Base-by-base conservation (phyloP, 2,797 vertebrate species). In the Spheniscus humboldti region DNA sequence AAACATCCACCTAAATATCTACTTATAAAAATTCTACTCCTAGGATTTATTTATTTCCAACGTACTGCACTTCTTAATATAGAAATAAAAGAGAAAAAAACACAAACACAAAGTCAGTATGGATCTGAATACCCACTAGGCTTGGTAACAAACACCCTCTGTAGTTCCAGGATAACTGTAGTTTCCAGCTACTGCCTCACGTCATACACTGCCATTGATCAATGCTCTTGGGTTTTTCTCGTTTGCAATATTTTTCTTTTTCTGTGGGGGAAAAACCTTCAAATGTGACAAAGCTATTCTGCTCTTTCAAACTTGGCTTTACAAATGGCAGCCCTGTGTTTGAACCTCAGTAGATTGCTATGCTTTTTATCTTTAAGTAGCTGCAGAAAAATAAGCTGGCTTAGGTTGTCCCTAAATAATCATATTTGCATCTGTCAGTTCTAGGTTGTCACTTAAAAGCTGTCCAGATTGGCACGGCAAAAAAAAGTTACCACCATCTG, bases 401-500 rank as follows among this genome's bases (percentile, higher is more conserved):
- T 71, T 90, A 64, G 22, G 33, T 55, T 87, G 74, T 63, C 67
- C n/a, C 53, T 64, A 88, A 91, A 82, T 69, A 92, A 85, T 82
- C 43, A 18, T 35, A 92, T 95, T 90, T 94, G 87, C 71, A 91
- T 88, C 77, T 88, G 59, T 86, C 90, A 90, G 60, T 37, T 67
- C 74, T 57, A 56, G 77, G n/a, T 33, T 95, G 94, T 86, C 86
- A 94, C 25, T 90, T 92, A 71, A 82, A 92, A 93, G 71, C 47
- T 88, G 52, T 73, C 63, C 48, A 85, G 92, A 84, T 47, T 92
- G 79, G n/a, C 92, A 94, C 63, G 24, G 18, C 1, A 24, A 45
- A 82, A 60, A 92, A 93, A 88, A 64, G 28, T 52, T 86, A 39
- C 45, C 66, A 66, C 13, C 5, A 92, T 90, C 76, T 86, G 85